Conservation (phyloP, 1,140 invertebrate species). For the Stenopsyche tienmushanensis region DNA sequence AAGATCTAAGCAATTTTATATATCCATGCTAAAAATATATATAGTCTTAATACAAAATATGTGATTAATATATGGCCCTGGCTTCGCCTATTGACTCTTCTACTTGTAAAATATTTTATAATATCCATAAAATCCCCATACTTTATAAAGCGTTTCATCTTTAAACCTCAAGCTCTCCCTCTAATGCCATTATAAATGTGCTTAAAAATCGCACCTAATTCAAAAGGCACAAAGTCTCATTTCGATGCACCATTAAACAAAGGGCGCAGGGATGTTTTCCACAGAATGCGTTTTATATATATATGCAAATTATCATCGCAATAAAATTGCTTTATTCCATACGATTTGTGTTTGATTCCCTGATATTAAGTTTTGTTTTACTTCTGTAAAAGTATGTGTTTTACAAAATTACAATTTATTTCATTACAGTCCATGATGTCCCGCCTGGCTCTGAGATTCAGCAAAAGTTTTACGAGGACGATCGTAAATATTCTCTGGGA, state of each 20-base stretch:
- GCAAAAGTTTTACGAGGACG: constrained; percentile 22
- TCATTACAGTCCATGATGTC: background rate
- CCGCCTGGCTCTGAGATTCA: constrained; percentile 20
- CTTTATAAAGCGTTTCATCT: constrained; percentile 13
- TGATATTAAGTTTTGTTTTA: too few species aligned
- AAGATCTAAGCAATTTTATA: too few species aligned
- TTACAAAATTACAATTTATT: constrained; percentile 5
- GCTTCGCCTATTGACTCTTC: too few species aligned
- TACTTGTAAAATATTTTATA: too few species aligned
- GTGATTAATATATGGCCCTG: too few species aligned
- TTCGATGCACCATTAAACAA: constrained; percentile 32
- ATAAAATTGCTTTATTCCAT: too few species aligned
- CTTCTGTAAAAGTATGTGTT: too few species aligned
- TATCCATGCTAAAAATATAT: too few species aligned
- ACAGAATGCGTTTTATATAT: background rate
- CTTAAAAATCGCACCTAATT: constrained; percentile 41
- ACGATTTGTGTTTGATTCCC: too few species aligned
- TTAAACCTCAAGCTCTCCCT: constrained; percentile 15
- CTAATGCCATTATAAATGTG: constrained; percentile 38
- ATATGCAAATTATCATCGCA: background rate
- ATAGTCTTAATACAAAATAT: too few species aligned
- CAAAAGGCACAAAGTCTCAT: constrained; percentile 35
- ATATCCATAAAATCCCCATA: too few species aligned
- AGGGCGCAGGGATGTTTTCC: constrained; percentile 18
- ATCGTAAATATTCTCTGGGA: constrained; percentile 35